phyloP scores from a whole-genome alignment of 2,797 vertebrate species.

The Melanotaenia maccullochi region DNA sequence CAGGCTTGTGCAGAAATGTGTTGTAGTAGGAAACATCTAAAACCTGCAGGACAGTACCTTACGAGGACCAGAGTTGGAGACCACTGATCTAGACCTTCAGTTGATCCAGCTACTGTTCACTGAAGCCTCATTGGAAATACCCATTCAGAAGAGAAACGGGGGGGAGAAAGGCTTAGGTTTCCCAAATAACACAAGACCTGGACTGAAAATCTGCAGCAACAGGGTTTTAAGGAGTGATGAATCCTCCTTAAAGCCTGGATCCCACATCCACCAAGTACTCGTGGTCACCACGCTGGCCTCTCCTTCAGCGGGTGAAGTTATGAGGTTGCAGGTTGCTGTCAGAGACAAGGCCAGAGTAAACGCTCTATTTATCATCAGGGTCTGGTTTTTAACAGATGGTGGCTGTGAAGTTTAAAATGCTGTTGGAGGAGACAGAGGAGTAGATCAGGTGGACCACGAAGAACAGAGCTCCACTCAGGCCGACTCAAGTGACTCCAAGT shows the following conservation, averaged over 20 bases:
- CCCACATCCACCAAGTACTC: conserved; percentile 26
- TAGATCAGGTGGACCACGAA: conserved; percentile 56
- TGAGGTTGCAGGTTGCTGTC: conserved; percentile 62
- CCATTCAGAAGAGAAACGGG: too few relatives aligned
- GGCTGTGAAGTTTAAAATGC: conserved; percentile 64
- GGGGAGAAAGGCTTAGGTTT: not conserved
- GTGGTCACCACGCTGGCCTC: conserved; percentile 15
- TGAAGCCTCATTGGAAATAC: too few relatives aligned
- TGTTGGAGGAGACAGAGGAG: conserved; percentile 39
- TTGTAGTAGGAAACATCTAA: too few relatives aligned
- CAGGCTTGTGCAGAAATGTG: too few relatives aligned
- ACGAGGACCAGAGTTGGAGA: too few relatives aligned
- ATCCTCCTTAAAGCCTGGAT: not conserved
- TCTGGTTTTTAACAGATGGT: conserved; percentile 53
- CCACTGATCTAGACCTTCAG: too few relatives aligned
- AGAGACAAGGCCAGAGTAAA: conserved; percentile 66
- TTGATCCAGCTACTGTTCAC: too few relatives aligned
- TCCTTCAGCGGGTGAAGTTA: conserved; percentile 52
- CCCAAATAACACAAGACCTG: not conserved
- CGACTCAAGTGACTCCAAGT: conserved; percentile 61
- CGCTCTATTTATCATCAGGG: conserved; percentile 65
- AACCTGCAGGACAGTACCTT: too few relatives aligned
- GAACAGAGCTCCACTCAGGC: conserved; percentile 42
- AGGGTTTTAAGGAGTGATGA: not conserved
- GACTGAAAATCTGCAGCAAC: not conserved